These are phyloP conservation scores for Colossoma macropomum DNA, from an alignment of 2,113 vertebrate species.

Conservation along the genomic window DNA sequence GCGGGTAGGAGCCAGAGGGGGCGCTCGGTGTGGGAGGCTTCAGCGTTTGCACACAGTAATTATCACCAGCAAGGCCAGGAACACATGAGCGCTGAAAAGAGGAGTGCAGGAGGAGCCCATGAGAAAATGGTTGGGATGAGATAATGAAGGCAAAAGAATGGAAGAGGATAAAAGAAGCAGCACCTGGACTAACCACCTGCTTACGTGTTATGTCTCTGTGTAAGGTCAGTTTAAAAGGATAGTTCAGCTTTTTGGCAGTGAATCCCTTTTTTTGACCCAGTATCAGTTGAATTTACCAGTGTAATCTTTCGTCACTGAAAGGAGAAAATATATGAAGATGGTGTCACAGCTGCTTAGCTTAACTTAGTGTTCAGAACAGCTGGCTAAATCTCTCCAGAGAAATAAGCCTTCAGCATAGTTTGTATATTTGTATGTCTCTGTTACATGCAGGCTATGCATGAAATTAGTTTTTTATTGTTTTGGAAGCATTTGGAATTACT, in stretches of 20 bases:
- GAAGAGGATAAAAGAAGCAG: not conserved
- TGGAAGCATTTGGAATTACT: not conserved
- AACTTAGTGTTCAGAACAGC: not conserved
- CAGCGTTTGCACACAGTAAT: conserved; percentile 40
- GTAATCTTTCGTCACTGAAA: not conserved
- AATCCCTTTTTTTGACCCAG: not conserved
- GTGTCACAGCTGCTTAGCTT: not conserved
- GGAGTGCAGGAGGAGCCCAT: conserved; percentile 16
- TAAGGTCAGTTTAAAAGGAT: not conserved
- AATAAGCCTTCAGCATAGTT: not conserved
- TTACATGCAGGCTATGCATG: not conserved
- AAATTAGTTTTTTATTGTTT: too few relatives aligned
- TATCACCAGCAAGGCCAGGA: conserved; percentile 38
- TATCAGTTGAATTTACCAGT: not conserved
- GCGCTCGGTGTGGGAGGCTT: conserved; percentile 32
- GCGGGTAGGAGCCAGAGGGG: conserved; percentile 33
- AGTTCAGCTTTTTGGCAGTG: not conserved
- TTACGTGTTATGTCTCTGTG: conserved; percentile 7
- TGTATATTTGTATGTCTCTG: not conserved
- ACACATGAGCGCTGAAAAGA: conserved; percentile 1
- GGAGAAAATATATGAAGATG: not conserved
- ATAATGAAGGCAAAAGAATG: conserved; percentile 29
- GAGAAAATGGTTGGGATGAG: conserved; percentile 29
- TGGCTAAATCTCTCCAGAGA: not conserved
- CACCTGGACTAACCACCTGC: conserved; percentile 20